Base-by-base conservation (phyloP, 2,797 vertebrate genomes). In the Sebastes hubbsi region DNA sequence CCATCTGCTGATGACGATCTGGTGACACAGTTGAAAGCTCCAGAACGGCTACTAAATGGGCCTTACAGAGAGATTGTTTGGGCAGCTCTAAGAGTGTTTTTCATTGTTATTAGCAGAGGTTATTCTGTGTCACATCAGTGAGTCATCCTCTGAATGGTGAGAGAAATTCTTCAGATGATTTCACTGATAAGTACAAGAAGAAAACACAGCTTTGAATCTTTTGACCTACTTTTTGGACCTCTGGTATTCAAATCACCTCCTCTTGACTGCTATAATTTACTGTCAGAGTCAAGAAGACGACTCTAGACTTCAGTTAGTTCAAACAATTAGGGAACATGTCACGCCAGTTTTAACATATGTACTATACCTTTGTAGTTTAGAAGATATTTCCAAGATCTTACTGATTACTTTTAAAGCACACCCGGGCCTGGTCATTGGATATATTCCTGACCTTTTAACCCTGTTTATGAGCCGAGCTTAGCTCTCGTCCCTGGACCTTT, bases 191-290 rank as follows among this genome's bases (percentile, higher is more conserved):
- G 65, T 54, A 27, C 12, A 65, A 72, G 10, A 58, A 66, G n/a
- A 65, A 70, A 71, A 66, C 71, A 58, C 27, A 4, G 46, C 25
- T 46, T 42, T 54, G 14, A 61, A 54, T 72, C 27, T 46, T 34
- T 64, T 29, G 64, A 78, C 77, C 74, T 30, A 87, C 9, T 83
- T 88, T 75, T 34, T 69, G 55, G 36, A 27, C 9, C 11, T 29
- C 32, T n/a, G 3, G 27, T 12, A 42, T 38, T 55, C 46, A 67
- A 85, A 87, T 87, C 27, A 75, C 22, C 3, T 61, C 9, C 12
- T 73, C 42, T 12, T 72, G 63, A 70, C 83, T 18, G 24, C 62
- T 72, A 8, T 55, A 18, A 84, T 82, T 78, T 54, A 68, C 38
- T 72, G 14, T 55, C 62, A 20, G 8, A 75, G 52, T 18, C 36